These are phyloP conservation scores for Ylistrum balloti DNA, from an alignment of 1,140 invertebrate genomes.

Conservation along the genomic window DNA sequence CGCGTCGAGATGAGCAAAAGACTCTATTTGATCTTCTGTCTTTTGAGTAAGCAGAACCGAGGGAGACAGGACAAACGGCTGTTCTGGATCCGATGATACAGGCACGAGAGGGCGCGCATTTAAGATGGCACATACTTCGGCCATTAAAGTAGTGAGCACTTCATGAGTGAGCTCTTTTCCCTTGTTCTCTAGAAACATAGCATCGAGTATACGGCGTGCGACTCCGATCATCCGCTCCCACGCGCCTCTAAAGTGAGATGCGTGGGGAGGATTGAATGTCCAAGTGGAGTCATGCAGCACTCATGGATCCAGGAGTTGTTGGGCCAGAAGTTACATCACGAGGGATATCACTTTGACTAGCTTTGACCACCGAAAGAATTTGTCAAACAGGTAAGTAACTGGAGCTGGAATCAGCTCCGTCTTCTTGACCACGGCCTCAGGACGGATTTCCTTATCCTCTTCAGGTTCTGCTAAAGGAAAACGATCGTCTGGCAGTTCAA, in stretches of 20 bases:
- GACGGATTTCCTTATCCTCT: too few species aligned
- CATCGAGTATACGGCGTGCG: conserved; percentile 58
- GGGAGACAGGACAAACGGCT: conserved; percentile 57
- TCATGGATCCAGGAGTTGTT: conserved; percentile 70
- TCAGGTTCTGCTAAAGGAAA: too few species aligned
- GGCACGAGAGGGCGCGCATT: conserved; percentile 62
- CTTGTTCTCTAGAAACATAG: conserved; percentile 53
- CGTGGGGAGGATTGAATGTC: conserved; percentile 63
- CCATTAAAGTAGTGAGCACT: conserved; percentile 64
- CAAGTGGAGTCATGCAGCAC: conserved; percentile 45
- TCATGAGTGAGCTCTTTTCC: conserved; percentile 62
- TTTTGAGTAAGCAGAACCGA: conserved; percentile 58
- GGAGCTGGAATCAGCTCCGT: too few species aligned
- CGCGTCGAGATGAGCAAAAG: background rate
- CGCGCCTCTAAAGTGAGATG: conserved; percentile 59
- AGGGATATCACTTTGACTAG: conserved; percentile 66
- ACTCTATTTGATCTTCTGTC: background rate
- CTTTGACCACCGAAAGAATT: conserved; percentile 64
- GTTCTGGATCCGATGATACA: conserved; percentile 59
- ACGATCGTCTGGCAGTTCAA: too few species aligned
- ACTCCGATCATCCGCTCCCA: conserved; percentile 68
- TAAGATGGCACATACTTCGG: conserved; percentile 62
- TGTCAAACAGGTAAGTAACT: too few species aligned
- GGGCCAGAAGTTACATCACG: conserved; percentile 55
- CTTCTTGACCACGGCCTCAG: conserved; percentile 62